phyloP scores from a whole-genome alignment of 1,140 invertebrate species.

The Spodoptera frugiperda region DNA sequence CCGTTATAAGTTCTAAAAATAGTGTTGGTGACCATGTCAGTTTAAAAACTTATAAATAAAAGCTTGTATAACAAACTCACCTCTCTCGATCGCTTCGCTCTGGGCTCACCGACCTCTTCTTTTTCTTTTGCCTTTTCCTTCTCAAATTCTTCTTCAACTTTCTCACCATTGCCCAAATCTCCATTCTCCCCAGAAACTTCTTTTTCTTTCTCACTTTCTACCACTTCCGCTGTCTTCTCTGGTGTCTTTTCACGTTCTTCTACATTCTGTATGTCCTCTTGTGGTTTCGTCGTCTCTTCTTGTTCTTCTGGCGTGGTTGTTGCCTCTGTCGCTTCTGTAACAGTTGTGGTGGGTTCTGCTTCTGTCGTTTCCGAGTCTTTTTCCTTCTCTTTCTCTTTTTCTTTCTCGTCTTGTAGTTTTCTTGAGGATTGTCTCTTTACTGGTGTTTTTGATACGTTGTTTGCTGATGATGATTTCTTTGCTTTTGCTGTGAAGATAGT shows the following conservation, averaged over 20 bases:
- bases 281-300: constrained; percentile 51
- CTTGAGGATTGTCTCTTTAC: constrained; percentile 71
- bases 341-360: constrained; percentile 1
- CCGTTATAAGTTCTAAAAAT: too few relatives aligned
- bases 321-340: constrained; percentile 15
- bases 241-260: background rate
- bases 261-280: constrained; percentile 45
- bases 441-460: constrained; percentile 63
- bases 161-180: constrained; percentile 13
- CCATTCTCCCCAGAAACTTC: constrained; percentile 42
- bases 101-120: constrained; percentile 67
- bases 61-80: constrained; percentile 51
- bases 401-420: constrained; percentile 59
- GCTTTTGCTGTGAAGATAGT: constrained; percentile 62
- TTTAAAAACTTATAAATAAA: too few relatives aligned
- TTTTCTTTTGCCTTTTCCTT: constrained; percentile 53
- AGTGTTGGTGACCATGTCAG: too few relatives aligned
- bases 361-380: background rate
- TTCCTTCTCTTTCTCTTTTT: constrained; percentile 39
- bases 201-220: constrained; percentile 47
- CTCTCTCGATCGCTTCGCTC: constrained; percentile 79
- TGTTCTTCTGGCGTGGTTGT: constrained; percentile 46
- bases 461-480: constrained; percentile 61
- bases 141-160: constrained; percentile 17
- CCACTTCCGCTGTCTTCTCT: constrained; percentile 42